A percentile compares a stretch with the other conserved stretches of the same genome.
Evolutionary conservation across 2,888 invertebrate genomes (phyloP).

Genomic region (Zygogramma bicolorata): DNA sequence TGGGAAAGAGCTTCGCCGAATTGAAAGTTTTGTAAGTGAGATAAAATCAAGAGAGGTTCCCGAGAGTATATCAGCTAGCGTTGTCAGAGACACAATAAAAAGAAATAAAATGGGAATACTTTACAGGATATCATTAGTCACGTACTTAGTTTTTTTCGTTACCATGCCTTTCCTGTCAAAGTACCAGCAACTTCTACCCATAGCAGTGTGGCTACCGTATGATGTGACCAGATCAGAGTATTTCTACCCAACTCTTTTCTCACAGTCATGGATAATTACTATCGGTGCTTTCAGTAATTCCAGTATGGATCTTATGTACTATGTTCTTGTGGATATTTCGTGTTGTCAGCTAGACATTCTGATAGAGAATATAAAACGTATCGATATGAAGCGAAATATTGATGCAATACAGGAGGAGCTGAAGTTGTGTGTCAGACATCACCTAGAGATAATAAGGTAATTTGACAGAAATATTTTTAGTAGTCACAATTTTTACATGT

Average conservation of each 20-base stretch:
- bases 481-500: too few relatives aligned
- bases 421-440: background rate
- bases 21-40: background rate
- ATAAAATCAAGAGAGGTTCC: background rate
- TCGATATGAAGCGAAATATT: background rate
- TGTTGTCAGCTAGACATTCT: slow-evolving; percentile 23
- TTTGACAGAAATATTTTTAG: background rate
- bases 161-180: background rate
- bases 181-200: background rate
- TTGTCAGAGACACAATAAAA: background rate
- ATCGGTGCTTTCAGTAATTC: background rate
- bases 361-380: background rate
- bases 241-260: background rate
- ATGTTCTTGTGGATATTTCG: background rate
- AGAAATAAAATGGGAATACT: background rate
- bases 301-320: slow-evolving; percentile 11
- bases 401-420: background rate
- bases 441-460: background rate
- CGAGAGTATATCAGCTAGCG: background rate
- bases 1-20: background rate
- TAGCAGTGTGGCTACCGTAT: slow-evolving; percentile 9
- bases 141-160: background rate
- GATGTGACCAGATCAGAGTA: background rate
- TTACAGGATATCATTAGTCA: background rate
- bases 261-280: background rate